Evolutionary conservation across 2,888 invertebrate genomes (phyloP).

Genomic region (Chydorus sphaericus): DNA sequence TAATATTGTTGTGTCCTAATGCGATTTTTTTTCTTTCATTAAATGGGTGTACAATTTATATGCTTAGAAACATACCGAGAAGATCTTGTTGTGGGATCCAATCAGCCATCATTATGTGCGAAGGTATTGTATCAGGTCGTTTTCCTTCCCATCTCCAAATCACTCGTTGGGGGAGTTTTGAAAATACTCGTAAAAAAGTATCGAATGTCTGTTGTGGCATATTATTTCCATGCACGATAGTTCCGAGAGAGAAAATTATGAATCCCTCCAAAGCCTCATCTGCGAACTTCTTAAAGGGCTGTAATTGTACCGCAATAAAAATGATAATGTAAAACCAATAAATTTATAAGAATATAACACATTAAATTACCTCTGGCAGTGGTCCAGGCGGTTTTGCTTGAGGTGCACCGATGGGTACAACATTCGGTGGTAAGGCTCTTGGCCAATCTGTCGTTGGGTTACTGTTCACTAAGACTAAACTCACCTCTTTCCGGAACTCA

Average conservation of each 20-base stretch:
- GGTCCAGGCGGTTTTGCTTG: slow-evolving; percentile 24
- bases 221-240: slow-evolving; percentile 60
- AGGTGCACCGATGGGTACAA: slow-evolving; percentile 20
- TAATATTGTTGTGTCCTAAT: background rate
- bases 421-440: slow-evolving; percentile 18
- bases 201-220: slow-evolving; percentile 39
- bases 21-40: background rate
- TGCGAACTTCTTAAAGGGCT: slow-evolving; percentile 44
- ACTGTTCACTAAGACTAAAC: background rate
- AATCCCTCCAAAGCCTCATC: slow-evolving; percentile 50
- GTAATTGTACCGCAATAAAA: too few species aligned
- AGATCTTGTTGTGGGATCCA: slow-evolving; percentile 31
- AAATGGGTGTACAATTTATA: background rate
- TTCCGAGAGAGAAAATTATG: slow-evolving; percentile 73
- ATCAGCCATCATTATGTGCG: background rate
- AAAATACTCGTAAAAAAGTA: slow-evolving; percentile 40
- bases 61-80: slow-evolving; percentile 23
- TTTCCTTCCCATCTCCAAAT: slow-evolving; percentile 53
- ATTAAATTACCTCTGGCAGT: slow-evolving; percentile 22
- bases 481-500: background rate
- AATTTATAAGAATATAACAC: too few species aligned
- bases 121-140: background rate
- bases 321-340: too few species aligned
- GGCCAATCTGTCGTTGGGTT: slow-evolving; percentile 2
- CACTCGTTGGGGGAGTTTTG: slow-evolving; percentile 43